These are phyloP conservation scores for Ctenomys sociabilis DNA, from an alignment of 2,113 vertebrate genomes.

Conservation along the genomic window DNA sequence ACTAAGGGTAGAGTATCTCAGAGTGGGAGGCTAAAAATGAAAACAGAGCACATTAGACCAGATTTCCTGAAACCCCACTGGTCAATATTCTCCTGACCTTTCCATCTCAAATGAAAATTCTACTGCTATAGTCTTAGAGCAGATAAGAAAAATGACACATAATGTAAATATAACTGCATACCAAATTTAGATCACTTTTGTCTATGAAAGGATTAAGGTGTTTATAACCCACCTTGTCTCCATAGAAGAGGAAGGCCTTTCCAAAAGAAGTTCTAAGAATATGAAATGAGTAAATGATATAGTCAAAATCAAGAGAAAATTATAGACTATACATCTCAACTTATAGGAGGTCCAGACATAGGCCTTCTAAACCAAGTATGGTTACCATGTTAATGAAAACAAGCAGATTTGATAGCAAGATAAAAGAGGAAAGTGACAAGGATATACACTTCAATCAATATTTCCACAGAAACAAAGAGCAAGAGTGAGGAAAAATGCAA, in stretches of 20 bases:
- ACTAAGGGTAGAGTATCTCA: too few species aligned
- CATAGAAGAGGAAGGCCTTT: neutral
- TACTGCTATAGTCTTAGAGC: neutral
- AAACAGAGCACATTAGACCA: neutral
- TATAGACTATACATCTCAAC: neutral
- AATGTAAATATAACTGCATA: neutral
- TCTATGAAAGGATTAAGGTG: too few species aligned
- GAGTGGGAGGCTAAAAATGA: neutral
- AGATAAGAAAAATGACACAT: neutral
- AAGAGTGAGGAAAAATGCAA: neutral
- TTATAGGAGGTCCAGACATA: neutral
- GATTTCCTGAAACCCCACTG: neutral
- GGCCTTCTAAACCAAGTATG: neutral
- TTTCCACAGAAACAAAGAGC: neutral
- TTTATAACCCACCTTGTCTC: neutral
- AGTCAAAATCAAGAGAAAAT: neutral
- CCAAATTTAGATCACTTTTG: accelerated
- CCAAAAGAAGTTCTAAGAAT: neutral
- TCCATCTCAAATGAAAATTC: neutral
- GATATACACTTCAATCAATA: neutral
- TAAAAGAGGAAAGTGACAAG: neutral
- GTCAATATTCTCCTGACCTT: neutral
- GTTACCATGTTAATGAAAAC: neutral
- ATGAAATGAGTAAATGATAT: neutral
- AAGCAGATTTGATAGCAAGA: neutral